Percentiles rank a stretch among this genome's conserved stretches.
Conservation (phyloP, 2,888 invertebrate species). For the Teleiodes luculella region DNA sequence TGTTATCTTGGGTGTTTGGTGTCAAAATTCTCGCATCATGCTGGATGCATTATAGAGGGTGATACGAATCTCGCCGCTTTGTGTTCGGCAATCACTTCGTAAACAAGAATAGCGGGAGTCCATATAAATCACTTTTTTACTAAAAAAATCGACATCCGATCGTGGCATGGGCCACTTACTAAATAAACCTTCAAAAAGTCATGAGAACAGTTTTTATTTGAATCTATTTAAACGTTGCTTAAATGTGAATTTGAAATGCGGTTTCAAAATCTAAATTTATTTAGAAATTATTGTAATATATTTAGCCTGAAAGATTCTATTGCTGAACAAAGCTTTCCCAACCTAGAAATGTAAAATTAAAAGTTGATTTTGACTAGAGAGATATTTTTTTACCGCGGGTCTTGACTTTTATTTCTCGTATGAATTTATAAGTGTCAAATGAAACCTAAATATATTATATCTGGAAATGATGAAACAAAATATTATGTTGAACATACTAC, state of each 20-base stretch:
- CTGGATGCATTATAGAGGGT: constrained; percentile 61
- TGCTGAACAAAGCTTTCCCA: no score
- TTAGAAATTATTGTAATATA: no score
- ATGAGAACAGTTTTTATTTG: background rate
- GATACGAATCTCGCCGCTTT: constrained; percentile 68
- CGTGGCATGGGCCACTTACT: background rate
- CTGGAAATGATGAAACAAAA: no score
- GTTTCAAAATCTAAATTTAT: no score
- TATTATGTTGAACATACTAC: no score
- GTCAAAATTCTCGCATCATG: constrained; percentile 78
- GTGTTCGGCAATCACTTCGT: constrained; percentile 62
- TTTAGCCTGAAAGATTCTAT: no score
- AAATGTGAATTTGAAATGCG: no score
- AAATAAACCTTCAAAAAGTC: background rate
- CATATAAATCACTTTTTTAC: constrained; percentile 62
- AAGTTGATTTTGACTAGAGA: no score
- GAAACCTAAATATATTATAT: constrained; percentile 6
- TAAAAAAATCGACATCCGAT: constrained; percentile 24
- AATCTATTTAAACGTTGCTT: background rate
- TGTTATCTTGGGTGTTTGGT: constrained; percentile 72
- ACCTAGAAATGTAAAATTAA: no score
- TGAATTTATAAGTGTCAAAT: background rate
- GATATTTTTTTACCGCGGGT: background rate
- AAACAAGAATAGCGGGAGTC: constrained; percentile 76
- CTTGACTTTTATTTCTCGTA: background rate